Conservation (phyloP, 2,797 vertebrate species). For the Sebastes miniatus region DNA sequence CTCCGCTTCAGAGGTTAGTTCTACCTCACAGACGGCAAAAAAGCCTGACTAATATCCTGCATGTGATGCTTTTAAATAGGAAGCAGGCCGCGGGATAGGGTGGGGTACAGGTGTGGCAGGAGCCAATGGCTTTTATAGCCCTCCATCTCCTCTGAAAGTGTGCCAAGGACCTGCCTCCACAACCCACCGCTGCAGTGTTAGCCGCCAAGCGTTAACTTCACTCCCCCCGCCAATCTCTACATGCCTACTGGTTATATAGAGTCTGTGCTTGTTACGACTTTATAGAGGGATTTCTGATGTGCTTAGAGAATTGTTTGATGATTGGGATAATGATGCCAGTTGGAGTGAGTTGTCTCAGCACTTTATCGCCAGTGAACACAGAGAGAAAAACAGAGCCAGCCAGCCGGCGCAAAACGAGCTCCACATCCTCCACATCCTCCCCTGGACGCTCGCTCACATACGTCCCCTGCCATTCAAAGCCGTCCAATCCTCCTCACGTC, state of each 20-base stretch:
- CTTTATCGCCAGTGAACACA: slow-evolving; percentile 54
- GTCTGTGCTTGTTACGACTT: slow-evolving; percentile 78
- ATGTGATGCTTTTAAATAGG: slow-evolving; percentile 84
- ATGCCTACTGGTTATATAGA: slow-evolving; percentile 75
- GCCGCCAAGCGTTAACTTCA: slow-evolving; percentile 72
- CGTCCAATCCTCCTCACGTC: slow-evolving; percentile 61
- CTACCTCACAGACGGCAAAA: slow-evolving; percentile 82
- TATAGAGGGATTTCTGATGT: slow-evolving; percentile 79
- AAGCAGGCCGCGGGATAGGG: slow-evolving; percentile 79
- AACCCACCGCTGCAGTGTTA: slow-evolving; percentile 56
- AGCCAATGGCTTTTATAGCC: slow-evolving; percentile 82
- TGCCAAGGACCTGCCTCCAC: slow-evolving; percentile 79
- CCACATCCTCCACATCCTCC: slow-evolving; percentile 27
- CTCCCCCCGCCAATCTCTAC: slow-evolving; percentile 61
- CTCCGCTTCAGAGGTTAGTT: slow-evolving; percentile 76
- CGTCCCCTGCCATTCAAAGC: slow-evolving; percentile 68
- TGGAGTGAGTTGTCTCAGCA: slow-evolving; percentile 71
- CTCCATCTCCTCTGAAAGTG: slow-evolving; percentile 79
- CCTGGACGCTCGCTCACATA: slow-evolving; percentile 1
- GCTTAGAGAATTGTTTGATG: slow-evolving; percentile 80
- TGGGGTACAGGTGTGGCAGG: slow-evolving; percentile 83
- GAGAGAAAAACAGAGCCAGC: slow-evolving; percentile 38
- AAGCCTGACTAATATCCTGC: slow-evolving; percentile 84
- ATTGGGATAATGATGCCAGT: slow-evolving; percentile 76
- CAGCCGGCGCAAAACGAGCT: neutral